phyloP scores from a whole-genome alignment of 2,113 vertebrate species.

The Phodopus roborovskii region DNA sequence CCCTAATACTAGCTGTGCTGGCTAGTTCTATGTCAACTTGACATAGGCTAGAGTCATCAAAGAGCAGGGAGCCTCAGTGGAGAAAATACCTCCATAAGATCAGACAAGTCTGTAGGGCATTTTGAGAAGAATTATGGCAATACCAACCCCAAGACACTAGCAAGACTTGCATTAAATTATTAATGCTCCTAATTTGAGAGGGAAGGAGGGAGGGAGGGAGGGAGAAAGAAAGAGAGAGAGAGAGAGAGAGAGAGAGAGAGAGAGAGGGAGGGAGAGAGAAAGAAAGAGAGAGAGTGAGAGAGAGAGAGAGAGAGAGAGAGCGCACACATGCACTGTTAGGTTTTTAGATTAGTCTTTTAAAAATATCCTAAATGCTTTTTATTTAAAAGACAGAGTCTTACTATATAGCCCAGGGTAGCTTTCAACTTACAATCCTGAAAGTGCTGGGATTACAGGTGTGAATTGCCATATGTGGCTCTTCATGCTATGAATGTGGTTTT shows the following conservation, averaged over 20 bases:
- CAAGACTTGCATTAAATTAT: constrained; percentile 14
- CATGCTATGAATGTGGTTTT: background rate
- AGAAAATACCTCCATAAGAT: background rate
- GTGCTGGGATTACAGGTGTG: background rate
- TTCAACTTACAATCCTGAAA: background rate
- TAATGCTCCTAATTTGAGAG: background rate
- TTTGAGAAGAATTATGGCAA: background rate
- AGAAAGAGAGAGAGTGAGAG: too few relatives aligned
- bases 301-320: too few relatives aligned
- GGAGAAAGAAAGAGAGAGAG: too few relatives aligned
- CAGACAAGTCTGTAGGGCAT: background rate
- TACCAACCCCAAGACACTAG: background rate
- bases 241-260: too few relatives aligned
- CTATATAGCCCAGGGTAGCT: background rate
- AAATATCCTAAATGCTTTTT: background rate
- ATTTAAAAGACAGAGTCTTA: background rate
- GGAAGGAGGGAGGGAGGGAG: too few relatives aligned
- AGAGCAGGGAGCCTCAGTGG: background rate
- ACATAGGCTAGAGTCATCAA: background rate
- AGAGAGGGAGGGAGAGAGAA: too few relatives aligned
- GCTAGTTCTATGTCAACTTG: background rate
- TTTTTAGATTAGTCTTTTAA: background rate
- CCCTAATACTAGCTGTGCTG: background rate
- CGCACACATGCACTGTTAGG: too few relatives aligned
- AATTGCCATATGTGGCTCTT: background rate